Evolutionary conservation across 2,113 vertebrate species (phyloP).

Genomic region (Leiothrix lutea): DNA sequence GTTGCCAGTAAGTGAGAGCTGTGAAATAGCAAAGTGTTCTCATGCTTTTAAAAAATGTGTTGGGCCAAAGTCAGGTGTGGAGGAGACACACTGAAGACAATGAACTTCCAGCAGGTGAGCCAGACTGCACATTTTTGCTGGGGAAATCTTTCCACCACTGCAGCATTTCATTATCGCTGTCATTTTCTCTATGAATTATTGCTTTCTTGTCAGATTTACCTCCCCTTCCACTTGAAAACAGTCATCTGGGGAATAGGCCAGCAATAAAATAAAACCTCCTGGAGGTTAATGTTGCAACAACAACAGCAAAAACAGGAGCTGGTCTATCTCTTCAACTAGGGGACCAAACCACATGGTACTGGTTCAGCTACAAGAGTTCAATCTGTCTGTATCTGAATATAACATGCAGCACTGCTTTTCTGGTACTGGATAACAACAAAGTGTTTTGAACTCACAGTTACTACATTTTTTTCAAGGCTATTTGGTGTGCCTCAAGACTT

Average conservation of each 20-base stretch:
- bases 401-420: not conserved
- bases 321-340: not conserved
- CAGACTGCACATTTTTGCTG: not conserved
- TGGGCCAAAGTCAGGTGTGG: not conserved
- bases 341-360: not conserved
- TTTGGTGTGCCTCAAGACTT: not conserved
- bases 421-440: not conserved
- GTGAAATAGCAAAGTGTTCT: not conserved
- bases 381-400: not conserved
- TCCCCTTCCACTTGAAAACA: slow-evolving; percentile 18
- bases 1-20: not conserved
- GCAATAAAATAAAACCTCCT: slow-evolving; percentile 6
- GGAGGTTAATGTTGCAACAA: not conserved
- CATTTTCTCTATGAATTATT: slow-evolving; percentile 44
- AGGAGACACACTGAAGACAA: not conserved
- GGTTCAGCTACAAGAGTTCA: not conserved
- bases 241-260: not conserved
- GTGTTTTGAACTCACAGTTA: not conserved
- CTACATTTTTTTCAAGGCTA: not conserved
- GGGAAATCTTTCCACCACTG: not conserved
- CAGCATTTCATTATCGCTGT: slow-evolving; percentile 1
- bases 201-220: slow-evolving; percentile 38
- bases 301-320: not conserved
- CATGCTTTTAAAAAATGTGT: not conserved
- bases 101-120: not conserved